Base-by-base conservation (phyloP, 92 coral and sea anemone species). In the Paramuricea clavata region DNA sequence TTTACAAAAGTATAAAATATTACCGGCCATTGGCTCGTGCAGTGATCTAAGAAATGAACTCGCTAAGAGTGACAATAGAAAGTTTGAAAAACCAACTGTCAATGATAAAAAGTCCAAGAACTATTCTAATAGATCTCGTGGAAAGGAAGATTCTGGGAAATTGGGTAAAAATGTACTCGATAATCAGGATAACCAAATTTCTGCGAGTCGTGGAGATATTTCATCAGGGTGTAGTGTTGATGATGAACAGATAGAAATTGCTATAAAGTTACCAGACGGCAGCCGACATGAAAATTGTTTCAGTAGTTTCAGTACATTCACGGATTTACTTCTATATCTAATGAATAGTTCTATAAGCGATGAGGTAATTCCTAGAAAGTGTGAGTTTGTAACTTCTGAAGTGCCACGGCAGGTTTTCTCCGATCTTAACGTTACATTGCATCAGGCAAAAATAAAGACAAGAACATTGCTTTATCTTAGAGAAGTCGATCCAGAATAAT, bases 221-320 rank as follows among this genome's bases (percentile, higher is more conserved):
- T 54, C 62, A 54, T 54, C 62, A 1, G 5, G 5, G 5, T 8
- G 26, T 2, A 17, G 27, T 54, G 62, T 17, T 76, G 76, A 49
- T 80, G 70, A 70, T 9, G 27, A 35, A 39, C 33, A 74, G 41
- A 88, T 97, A 10, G 89, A 93, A 27, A 95, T 97, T 32, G 99
- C 99, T 1, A 57, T 97, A 7, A 91, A 90, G 69, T 83, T 93
- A 12, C 89, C 93, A 3, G 97, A 97, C 87, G 99, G 99, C 27
- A 75, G 95, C 62, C 92, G 99, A 59, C 94, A 90, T 73, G 94
- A 94, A 85, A 74, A 93, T 36, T 93, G 94, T 93, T 97, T 97
- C 56, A 86, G 89, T 43, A 83, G 78, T 59, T 77, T 93, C 2
- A 93, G 92, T 49, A 86, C 98, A 12, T 67, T 96, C 8, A 89